These are phyloP conservation scores for Daboia siamensis DNA, from an alignment of 2,113 vertebrate genomes.

Conservation along the genomic window DNA sequence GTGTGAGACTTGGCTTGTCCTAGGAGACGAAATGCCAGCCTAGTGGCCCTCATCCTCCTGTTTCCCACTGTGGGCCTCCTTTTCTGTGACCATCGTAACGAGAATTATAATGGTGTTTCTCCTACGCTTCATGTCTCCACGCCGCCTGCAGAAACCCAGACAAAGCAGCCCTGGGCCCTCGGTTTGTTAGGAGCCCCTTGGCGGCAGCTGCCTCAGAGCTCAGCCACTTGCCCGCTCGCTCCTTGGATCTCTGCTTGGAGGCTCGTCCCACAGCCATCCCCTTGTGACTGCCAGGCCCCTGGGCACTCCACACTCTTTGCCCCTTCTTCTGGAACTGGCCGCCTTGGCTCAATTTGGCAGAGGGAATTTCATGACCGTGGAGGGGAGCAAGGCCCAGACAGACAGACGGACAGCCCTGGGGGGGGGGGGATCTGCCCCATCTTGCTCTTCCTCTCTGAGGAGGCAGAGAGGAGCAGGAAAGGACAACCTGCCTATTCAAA, in stretches of 20 bases:
- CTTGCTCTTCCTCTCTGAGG: background rate
- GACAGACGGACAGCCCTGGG: background rate
- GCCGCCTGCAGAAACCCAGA: slow-evolving; percentile 20
- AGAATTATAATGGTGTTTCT: slow-evolving; percentile 28
- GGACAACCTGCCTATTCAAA: too few relatives aligned
- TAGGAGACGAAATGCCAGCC: background rate
- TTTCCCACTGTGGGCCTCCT: background rate
- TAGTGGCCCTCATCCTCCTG: background rate
- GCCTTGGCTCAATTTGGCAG: background rate
- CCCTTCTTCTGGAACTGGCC: too few relatives aligned
- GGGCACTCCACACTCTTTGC: background rate
- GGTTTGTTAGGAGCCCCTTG: background rate
- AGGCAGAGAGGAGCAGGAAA: too few relatives aligned
- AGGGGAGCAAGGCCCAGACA: background rate
- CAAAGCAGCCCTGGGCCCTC: background rate
- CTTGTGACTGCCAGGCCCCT: background rate
- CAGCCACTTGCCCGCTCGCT: background rate
- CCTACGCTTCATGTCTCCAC: background rate
- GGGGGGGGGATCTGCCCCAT: background rate
- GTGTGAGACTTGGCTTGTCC: background rate
- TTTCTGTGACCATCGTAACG: slow-evolving; percentile 20
- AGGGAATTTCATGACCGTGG: background rate
- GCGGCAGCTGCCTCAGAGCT: background rate
- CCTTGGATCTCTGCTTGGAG: accelerated
- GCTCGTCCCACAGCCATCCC: background rate